Evolutionary conservation across 2,888 invertebrate species (phyloP).

Genomic region (Acanthosepion pharaonis): DNA sequence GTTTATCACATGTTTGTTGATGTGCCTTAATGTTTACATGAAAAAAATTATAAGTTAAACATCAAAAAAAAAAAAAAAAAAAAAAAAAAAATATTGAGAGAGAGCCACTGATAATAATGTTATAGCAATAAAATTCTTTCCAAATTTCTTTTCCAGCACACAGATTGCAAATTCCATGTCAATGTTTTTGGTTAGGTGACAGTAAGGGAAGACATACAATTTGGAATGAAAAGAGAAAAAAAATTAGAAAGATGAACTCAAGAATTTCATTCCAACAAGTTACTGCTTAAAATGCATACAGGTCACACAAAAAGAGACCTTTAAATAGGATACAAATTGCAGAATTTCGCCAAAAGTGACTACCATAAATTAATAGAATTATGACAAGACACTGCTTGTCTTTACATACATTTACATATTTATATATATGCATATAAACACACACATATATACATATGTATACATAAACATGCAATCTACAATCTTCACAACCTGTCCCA

Average conservation of each 20-base stretch:
- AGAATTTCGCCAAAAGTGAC: too few relatives aligned
- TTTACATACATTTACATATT: too few relatives aligned
- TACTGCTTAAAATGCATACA: not conserved
- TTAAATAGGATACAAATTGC: too few relatives aligned
- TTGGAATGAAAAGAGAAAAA: not conserved
- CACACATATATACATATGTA: not conserved
- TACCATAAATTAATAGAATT: too few relatives aligned
- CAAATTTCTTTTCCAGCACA: not conserved
- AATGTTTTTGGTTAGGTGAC: constrained; percentile 17
- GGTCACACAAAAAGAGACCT: too few relatives aligned
- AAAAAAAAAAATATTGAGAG: not conserved
- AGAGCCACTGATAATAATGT: not conserved
- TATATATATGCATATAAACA: not conserved
- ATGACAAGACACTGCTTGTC: too few relatives aligned
- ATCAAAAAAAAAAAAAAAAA: not conserved
- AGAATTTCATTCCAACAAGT: not conserved
- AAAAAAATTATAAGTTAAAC: not conserved
- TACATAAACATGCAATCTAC: not conserved
- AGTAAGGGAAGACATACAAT: not conserved
- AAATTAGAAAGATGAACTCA: not conserved
- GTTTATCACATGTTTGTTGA: not conserved
- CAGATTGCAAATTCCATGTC: not conserved
- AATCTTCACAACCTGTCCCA: constrained; percentile 20
- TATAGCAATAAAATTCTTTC: too few relatives aligned
- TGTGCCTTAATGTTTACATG: not conserved